Conservation (phyloP, 1,140 invertebrate species). For the Drosophila sturtevanti region DNA sequence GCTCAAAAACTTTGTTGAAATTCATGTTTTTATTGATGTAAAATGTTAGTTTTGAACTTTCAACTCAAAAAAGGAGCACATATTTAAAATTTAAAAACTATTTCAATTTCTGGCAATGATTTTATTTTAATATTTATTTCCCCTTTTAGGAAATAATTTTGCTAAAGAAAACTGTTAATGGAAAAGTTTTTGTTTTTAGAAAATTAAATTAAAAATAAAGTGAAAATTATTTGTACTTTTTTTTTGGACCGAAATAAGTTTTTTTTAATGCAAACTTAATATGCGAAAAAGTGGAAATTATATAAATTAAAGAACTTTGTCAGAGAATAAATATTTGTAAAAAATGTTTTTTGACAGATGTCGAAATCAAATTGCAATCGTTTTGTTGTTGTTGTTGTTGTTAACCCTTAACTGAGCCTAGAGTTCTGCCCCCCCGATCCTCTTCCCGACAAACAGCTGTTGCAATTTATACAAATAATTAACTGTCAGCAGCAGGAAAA, state of each 20-base stretch:
- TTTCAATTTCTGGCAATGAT: too few species aligned
- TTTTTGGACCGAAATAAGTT: background rate
- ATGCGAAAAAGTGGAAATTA: background rate
- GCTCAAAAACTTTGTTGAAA: too few species aligned
- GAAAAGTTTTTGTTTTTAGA: conserved; percentile 8
- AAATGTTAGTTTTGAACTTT: too few species aligned
- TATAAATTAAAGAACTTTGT: background rate
- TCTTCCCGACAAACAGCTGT: conserved; percentile 52
- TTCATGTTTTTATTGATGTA: too few species aligned
- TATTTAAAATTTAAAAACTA: too few species aligned
- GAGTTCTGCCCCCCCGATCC: background rate
- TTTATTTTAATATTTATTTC: too few species aligned
- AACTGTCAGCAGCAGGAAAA: conserved; percentile 70
- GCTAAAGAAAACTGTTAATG: too few species aligned
- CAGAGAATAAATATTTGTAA: background rate
- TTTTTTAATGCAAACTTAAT: background rate
- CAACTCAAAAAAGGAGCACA: too few species aligned
- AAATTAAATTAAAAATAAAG: conserved; percentile 4
- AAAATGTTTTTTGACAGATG: conserved; percentile 3
- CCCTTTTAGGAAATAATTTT: too few species aligned
- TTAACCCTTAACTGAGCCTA: conserved; percentile 50
- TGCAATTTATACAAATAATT: conserved; percentile 73
- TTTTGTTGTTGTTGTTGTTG: background rate
- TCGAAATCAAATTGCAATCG: conserved; percentile 4
- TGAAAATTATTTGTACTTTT: background rate